Base-by-base conservation (phyloP, 2,888 invertebrate species). In the Selenia dentaria region DNA sequence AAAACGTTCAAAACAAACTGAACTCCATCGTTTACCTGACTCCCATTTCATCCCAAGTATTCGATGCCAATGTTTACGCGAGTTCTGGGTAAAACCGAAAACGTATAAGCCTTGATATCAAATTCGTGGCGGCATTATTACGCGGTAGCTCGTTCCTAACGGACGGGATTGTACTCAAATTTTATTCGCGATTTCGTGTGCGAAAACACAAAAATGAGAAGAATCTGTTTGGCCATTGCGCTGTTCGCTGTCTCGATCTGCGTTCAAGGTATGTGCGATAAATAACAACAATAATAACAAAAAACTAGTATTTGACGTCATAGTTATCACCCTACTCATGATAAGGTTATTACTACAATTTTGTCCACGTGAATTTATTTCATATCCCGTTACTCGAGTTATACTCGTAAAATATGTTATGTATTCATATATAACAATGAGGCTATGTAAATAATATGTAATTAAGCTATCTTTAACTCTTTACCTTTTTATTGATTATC, bases 41-140 rank as follows among this genome's bases (percentile, higher is more conserved):
- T 26, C 46, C 43, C 38, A 22, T 45, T 44, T 35, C 49, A 52
- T 43, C 49, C 50, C 44, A 44, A 49, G 41, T 53, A 31, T 50
- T 28, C 14, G 26, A 37, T 40, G 41, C 37, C 49, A 42, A 42
- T 44, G 42, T 54, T 44, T 45, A 55, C 39, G 16, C 11, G 33
- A 29, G 36, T 24, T 41, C 43, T 45, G 39, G 34, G 48, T 51
- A 46, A 51, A 57, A 45, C 40, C 32, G 27, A 45, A 33, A 37
- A 22, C 54, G 58, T 68, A 65, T 55, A 68, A 66, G 47, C 54
- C 37, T 55, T 42, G 54, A 42, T 50, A 44, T 45, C 37, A 42
- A 42, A 37, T 27, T 56, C 52, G 33, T 41, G 51, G 46, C 34
- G 26, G 42, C 48, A 59, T 52, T 54, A 51, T 29, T 37, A 35